Percentiles rank a stretch among this genome's conserved stretches.
These are phyloP conservation scores for Coptotermes formosanus DNA, from an alignment of 1,140 invertebrate species.

Conservation along the genomic window DNA sequence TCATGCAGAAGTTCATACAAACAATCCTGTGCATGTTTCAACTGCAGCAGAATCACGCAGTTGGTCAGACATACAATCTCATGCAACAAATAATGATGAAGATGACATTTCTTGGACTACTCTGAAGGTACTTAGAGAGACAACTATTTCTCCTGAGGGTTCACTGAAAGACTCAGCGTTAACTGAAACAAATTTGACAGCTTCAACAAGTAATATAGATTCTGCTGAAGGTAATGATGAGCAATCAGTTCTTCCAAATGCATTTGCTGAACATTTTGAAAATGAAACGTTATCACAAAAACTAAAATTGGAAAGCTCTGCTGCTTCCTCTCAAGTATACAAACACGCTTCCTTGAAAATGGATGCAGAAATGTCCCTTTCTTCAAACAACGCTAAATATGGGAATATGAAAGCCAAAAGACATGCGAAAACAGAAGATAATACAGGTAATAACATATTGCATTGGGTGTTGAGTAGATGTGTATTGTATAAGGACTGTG, in stretches of 20 bases:
- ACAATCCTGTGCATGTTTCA: neutral
- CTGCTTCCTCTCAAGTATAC: neutral
- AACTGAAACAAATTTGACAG: neutral
- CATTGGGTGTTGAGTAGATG: too few relatives aligned
- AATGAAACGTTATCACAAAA: neutral
- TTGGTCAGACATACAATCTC: neutral
- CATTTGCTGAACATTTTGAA: neutral
- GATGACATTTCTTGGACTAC: neutral
- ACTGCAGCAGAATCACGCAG: neutral
- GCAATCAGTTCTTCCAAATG: neutral
- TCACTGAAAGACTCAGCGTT: neutral
- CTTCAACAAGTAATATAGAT: neutral
- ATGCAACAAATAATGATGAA: neutral
- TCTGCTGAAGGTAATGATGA: neutral
- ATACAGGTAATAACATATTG: neutral
- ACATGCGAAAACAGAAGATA: neutral
- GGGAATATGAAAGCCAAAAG: neutral
- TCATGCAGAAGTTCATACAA: neutral
- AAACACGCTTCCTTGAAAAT: neutral
- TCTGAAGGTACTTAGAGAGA: neutral
- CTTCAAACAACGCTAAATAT: neutral
- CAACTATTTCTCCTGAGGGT: neutral
- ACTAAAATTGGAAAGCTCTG: neutral
- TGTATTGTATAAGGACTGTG: too few relatives aligned
- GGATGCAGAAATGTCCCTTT: neutral